phyloP scores from a whole-genome alignment of 2,888 invertebrate genomes.

The Agrypnus murinus region DNA sequence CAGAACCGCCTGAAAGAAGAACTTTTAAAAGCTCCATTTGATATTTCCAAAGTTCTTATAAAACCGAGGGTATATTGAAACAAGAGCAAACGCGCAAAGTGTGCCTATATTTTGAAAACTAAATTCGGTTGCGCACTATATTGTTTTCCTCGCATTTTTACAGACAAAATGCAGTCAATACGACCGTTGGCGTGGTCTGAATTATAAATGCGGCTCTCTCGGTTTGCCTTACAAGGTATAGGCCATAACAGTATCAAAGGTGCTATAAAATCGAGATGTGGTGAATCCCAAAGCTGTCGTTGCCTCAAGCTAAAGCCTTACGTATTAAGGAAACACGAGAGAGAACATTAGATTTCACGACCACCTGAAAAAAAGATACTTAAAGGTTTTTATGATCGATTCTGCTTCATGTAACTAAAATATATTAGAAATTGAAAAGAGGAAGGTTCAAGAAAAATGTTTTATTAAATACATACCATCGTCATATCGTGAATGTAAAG shows the following conservation, averaged over 20 bases:
- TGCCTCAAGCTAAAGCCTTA: background rate
- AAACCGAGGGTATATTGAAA: background rate
- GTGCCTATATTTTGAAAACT: background rate
- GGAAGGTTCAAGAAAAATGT: too few relatives aligned
- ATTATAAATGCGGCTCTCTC: slow-evolving; percentile 36
- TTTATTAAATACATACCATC: too few relatives aligned
- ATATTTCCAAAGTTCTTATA: background rate
- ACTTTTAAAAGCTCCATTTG: background rate
- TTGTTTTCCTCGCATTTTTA: slow-evolving; percentile 31
- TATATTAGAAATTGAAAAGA: background rate
- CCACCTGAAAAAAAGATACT: slow-evolving; percentile 3
- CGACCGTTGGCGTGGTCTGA: slow-evolving; percentile 34
- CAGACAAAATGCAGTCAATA: slow-evolving; percentile 40
- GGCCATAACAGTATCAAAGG: slow-evolving; percentile 26
- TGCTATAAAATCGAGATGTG: slow-evolving; percentile 29
- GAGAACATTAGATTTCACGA: slow-evolving; percentile 10
- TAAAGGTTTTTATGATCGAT: slow-evolving; percentile 4
- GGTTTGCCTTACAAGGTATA: slow-evolving; percentile 17
- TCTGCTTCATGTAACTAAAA: background rate
- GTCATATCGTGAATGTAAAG: too few relatives aligned
- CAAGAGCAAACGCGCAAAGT: background rate
- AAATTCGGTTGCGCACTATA: slow-evolving; percentile 16
- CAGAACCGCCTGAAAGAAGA: background rate
- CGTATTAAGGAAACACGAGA: slow-evolving; percentile 2
- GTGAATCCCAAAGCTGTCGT: slow-evolving; percentile 26